phyloP scores from a whole-genome alignment of 1,140 invertebrate species.

The Arctopsyche grandis region DNA sequence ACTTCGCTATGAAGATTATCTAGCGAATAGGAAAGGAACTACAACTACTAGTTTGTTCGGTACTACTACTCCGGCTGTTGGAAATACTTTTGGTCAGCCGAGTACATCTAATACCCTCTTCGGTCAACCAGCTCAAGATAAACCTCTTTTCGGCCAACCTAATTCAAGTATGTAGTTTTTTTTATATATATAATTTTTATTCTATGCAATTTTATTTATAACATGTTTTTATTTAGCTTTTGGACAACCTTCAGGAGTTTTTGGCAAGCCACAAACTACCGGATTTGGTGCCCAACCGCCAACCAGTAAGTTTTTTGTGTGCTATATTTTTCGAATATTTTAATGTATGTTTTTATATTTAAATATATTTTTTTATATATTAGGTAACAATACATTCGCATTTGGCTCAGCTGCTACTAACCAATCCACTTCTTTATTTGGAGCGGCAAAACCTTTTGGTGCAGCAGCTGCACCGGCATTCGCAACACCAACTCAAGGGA shows the following conservation, averaged over 20 bases:
- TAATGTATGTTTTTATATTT: background rate
- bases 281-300: slow-evolving; percentile 63
- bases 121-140: slow-evolving; percentile 59
- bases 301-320: slow-evolving; percentile 59
- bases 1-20: slow-evolving; percentile 92
- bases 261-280: slow-evolving; percentile 63
- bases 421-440: slow-evolving; percentile 62
- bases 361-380: slow-evolving; percentile 10
- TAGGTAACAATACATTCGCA: slow-evolving; percentile 59
- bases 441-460: slow-evolving; percentile 68
- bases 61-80: slow-evolving; percentile 15
- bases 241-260: slow-evolving; percentile 66
- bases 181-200: background rate
- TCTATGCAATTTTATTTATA: background rate
- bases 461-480: slow-evolving; percentile 63
- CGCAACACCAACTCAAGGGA: slow-evolving; percentile 58
- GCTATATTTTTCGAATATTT: background rate
- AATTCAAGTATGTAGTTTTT: slow-evolving; percentile 5
- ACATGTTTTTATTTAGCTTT: slow-evolving; percentile 52
- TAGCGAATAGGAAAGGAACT: slow-evolving; percentile 85
- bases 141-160: slow-evolving; percentile 48
- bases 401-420: slow-evolving; percentile 63
- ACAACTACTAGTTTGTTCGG: slow-evolving; percentile 53
- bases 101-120: slow-evolving; percentile 58
- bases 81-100: slow-evolving; percentile 41